Percentiles rank a stretch among this genome's conserved stretches.
Conservation (phyloP, 2,113 vertebrate species). For the Actenoides lindsayi region DNA sequence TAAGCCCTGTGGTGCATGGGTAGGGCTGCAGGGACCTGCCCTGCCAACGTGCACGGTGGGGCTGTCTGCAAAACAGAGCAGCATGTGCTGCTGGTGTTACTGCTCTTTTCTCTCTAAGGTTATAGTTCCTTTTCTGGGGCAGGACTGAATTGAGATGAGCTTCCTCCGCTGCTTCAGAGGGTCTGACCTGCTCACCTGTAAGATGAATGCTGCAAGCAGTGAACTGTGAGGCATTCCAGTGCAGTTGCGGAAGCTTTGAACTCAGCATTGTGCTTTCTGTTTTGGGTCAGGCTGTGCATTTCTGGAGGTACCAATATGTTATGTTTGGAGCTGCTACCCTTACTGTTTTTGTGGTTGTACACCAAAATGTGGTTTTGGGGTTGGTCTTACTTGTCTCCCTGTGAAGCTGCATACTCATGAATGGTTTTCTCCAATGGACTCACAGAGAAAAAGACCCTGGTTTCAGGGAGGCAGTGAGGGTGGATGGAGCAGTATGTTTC, state of each 20-base stretch:
- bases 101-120: background rate
- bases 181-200: background rate
- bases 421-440: background rate
- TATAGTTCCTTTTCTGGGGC: background rate
- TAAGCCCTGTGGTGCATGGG: accelerated
- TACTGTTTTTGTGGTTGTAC: background rate
- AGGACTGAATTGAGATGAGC: background rate
- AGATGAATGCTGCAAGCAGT: background rate
- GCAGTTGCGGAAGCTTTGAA: background rate
- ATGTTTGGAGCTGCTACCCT: background rate
- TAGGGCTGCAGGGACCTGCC: background rate
- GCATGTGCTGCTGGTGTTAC: background rate
- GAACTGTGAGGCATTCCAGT: background rate
- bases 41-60: accelerated
- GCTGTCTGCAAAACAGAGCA: background rate
- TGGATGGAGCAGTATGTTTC: background rate
- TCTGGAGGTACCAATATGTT: background rate
- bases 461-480: background rate
- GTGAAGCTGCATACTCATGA: background rate
- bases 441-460: background rate
- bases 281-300: background rate
- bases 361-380: background rate
- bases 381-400: background rate
- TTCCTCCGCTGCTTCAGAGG: background rate
- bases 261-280: background rate